Evolutionary conservation across 2,797 vertebrate species (phyloP).

Genomic region (Siniperca obscura): DNA sequence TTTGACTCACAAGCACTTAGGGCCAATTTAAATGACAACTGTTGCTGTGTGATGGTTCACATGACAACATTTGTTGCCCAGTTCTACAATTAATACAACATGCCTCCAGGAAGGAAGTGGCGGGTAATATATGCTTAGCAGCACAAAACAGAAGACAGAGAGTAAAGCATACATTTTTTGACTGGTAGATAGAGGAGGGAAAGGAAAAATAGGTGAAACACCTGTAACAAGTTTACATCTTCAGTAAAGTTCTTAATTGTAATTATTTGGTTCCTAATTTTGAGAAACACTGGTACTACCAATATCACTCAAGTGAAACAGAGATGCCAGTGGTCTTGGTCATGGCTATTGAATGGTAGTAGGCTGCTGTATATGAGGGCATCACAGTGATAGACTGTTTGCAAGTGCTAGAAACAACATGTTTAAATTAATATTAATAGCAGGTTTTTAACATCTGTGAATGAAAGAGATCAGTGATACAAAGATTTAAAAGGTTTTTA

Average conservation of each 20-base stretch:
- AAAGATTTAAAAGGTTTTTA: background rate
- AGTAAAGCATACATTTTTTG: background rate
- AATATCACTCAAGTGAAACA: background rate
- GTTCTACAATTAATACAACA: background rate
- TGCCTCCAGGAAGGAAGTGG: background rate
- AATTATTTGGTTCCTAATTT: background rate
- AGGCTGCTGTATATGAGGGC: too few species aligned
- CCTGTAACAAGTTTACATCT: background rate
- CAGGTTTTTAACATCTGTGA: background rate
- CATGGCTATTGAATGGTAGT: background rate
- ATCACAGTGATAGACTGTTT: background rate
- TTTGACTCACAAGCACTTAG: conserved; percentile 44
- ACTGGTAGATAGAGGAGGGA: background rate
- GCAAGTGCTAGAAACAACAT: background rate
- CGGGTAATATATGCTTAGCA: background rate
- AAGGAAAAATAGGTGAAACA: background rate
- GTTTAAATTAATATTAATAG: background rate
- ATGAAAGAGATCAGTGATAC: background rate
- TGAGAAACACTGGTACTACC: background rate
- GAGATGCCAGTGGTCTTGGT: background rate
- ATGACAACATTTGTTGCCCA: conserved; percentile 9
- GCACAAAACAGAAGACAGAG: background rate
- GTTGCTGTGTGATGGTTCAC: background rate
- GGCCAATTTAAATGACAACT: conserved; percentile 56
- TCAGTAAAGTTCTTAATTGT: background rate